Evolutionary conservation across 2,888 invertebrate genomes (phyloP).

Genomic region (Vannuccia rotundouncinata): DNA sequence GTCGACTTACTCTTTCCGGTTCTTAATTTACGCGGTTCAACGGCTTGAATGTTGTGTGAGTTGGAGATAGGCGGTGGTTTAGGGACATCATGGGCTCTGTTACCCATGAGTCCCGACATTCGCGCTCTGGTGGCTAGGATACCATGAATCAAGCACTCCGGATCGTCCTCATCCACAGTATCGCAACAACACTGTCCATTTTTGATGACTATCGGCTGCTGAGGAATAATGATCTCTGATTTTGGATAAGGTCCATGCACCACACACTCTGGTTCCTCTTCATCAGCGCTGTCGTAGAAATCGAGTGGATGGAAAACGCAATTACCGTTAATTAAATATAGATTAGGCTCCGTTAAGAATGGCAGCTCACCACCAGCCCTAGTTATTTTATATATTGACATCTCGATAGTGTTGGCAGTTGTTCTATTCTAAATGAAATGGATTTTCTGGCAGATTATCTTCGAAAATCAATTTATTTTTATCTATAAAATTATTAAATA

Average conservation of each 20-base stretch:
- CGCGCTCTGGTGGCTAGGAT: not conserved
- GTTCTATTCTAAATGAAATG: no score
- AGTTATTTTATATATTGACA: not conserved
- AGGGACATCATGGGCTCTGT: not conserved
- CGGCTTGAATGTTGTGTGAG: not conserved
- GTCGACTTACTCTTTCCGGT: not conserved
- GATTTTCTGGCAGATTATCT: no score
- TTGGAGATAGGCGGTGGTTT: not conserved
- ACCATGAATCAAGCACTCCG: not conserved
- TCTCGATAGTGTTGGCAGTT: no score
- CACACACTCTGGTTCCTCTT: not conserved
- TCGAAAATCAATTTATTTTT: no score
- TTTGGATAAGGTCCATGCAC: not conserved
- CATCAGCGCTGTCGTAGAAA: slow-evolving; percentile 4
- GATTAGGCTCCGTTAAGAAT: not conserved
- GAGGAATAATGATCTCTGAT: not conserved
- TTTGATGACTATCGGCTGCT: not conserved
- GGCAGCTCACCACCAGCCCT: not conserved
- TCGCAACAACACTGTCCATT: not conserved
- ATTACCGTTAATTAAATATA: not conserved
- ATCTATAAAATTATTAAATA: no score
- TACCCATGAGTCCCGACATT: not conserved
- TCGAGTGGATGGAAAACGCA: not conserved
- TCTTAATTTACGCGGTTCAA: not conserved
- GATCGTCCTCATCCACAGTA: not conserved